Base-by-base conservation (phyloP, 2,797 vertebrate species). In the Neosilurus hyrtlii region DNA sequence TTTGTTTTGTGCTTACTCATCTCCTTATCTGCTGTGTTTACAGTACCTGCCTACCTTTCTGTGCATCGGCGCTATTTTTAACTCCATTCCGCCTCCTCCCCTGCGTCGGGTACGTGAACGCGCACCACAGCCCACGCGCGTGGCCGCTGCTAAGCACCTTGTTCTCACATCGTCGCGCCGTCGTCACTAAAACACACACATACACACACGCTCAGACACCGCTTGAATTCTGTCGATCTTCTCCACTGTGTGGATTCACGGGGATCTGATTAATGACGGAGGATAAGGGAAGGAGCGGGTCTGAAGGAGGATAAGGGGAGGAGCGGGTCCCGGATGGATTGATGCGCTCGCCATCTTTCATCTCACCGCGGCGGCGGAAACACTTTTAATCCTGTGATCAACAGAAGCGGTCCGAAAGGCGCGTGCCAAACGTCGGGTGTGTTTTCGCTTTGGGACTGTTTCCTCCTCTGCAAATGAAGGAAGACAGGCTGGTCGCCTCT, bases 401-500 rank as follows among this genome's bases (percentile, higher is more conserved):
- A 51, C 14, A 30, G 26, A 78, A 51, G n/a, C 26, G 10, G 63
- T 49, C 22, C 24, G 22, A 56, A 66, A 16, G 37, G 37, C 67
- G 37, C 61, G 37, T 26, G n/a, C 12, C 22, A 51, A 52, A 62
- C 68, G 56, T 26, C 52, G 15, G 71, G 37, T 52, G 59, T 71
- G 37, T 84, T 20, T 68, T 54, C 51, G 2, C 24, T 9, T 56
- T 15, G 61, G 49, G 18, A 30, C 4, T 0, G 12, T 49, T 75
- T 9, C 30, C n/a, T 86, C n/a, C 11, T 37, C 24, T 51, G 68
- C 81, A 86, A 86, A 96, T 96, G 95, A 92, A 95, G 91, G 96
- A 97, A 91, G 97, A 96, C 89, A 90, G 93, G 88, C 92, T 95
- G 84, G 78, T 91, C 88, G 86, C 94, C 83, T 92, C 96, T 86